Conservation (phyloP, 2,888 invertebrate genomes). For the Latrodectus elegans region DNA sequence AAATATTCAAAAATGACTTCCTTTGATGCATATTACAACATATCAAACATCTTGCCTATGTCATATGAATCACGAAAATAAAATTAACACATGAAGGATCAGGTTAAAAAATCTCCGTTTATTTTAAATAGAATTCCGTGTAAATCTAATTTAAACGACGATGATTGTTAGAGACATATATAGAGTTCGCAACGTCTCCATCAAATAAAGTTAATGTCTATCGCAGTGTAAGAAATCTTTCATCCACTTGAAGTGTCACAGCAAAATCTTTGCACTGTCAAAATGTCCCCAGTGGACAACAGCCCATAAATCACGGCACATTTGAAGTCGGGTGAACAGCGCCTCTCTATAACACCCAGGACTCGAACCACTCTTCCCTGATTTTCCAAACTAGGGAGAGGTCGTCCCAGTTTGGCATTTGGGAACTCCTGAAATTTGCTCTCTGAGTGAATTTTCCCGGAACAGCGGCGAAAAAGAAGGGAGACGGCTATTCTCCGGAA, state of each 20-base stretch:
- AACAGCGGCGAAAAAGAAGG: neutral
- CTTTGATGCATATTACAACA: too few species aligned
- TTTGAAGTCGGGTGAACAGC: neutral
- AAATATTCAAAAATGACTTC: too few species aligned
- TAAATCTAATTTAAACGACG: too few species aligned
- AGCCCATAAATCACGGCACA: neutral
- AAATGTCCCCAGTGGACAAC: neutral
- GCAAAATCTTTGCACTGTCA: neutral
- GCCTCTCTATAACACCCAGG: neutral
- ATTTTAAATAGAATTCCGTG: too few species aligned
- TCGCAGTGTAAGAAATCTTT: too few species aligned
- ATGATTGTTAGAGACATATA: too few species aligned
- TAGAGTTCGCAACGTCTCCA: too few species aligned
- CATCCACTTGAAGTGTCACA: neutral
- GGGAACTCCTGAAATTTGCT: neutral
- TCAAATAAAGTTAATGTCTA: too few species aligned
- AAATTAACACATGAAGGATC: too few species aligned
- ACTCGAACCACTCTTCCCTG: neutral
- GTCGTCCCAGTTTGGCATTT: constrained; percentile 5
- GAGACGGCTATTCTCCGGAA: neutral
- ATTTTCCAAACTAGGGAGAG: neutral
- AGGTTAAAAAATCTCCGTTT: too few species aligned
- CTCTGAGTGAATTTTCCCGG: neutral
- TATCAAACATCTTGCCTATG: too few species aligned
- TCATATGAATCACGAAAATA: too few species aligned